A percentile compares a stretch with the other conserved stretches of the same genome.
phyloP scores from a whole-genome alignment of 2,888 invertebrate species.

The Pachydiplax longipennis region DNA sequence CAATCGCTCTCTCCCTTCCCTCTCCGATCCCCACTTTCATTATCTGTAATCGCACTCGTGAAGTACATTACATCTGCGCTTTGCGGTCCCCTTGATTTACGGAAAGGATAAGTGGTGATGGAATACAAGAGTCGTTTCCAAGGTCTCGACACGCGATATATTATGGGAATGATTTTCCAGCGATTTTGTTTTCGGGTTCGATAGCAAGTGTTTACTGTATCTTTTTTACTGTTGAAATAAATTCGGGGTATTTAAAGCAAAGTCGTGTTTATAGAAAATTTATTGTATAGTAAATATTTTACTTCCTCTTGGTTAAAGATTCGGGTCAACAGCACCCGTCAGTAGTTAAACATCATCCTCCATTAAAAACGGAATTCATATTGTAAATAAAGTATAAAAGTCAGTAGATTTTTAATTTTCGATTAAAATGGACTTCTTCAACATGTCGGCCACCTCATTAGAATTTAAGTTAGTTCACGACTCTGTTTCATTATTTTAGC shows the following conservation, averaged over 20 bases:
- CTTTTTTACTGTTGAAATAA: not conserved
- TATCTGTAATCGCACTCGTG: not conserved
- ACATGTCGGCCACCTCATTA: too few relatives aligned
- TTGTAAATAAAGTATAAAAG: too few relatives aligned
- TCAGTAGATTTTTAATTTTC: too few relatives aligned
- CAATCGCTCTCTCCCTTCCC: not conserved
- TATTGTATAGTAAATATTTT: too few relatives aligned
- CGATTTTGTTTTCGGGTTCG: not conserved
- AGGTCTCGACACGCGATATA: not conserved
- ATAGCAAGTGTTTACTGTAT: not conserved
- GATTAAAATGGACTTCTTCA: too few relatives aligned
- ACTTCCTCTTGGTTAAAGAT: too few relatives aligned
- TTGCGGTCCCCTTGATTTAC: not conserved
- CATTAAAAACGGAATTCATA: too few relatives aligned
- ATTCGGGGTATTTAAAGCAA: not conserved
- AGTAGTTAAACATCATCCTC: too few relatives aligned
- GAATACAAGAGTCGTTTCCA: not conserved
- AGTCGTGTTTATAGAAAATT: too few relatives aligned
- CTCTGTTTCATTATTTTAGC: too few relatives aligned
- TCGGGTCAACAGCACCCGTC: too few relatives aligned
- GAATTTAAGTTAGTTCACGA: too few relatives aligned
- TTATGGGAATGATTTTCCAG: not conserved
- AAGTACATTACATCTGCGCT: not conserved
- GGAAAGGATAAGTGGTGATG: not conserved
- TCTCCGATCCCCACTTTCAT: not conserved